Evolutionary conservation across 2,888 invertebrate genomes (phyloP).

Genomic region (Epistrophella euchroma): DNA sequence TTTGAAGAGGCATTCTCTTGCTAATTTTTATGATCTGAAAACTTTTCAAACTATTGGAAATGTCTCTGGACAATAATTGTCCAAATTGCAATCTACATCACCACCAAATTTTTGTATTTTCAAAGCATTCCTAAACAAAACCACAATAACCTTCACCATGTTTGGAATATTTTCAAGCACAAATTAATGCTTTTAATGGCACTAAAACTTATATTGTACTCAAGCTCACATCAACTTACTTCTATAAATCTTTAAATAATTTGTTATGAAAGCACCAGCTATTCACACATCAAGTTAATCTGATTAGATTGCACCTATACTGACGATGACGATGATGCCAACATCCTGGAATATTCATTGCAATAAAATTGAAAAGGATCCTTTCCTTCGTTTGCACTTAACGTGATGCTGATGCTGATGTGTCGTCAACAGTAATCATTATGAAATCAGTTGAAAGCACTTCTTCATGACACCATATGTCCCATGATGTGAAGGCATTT

Average conservation of each 20-base stretch:
- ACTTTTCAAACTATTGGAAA: no score
- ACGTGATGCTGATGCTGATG: slow-evolving; percentile 17
- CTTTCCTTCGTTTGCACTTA: slow-evolving; percentile 43
- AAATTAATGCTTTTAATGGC: no score
- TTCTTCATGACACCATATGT: slow-evolving; percentile 2
- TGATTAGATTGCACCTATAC: slow-evolving; percentile 40
- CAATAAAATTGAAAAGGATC: slow-evolving; percentile 31
- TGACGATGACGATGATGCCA: slow-evolving; percentile 7
- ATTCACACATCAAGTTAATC: slow-evolving; percentile 38
- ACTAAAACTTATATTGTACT: no score
- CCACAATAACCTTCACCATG: not conserved
- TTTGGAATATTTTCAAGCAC: no score
- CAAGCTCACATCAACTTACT: not conserved
- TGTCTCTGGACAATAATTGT: no score
- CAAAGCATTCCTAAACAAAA: no score
- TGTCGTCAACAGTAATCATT: slow-evolving; percentile 36
- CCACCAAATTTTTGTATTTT: no score
- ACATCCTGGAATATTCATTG: slow-evolving; percentile 12
- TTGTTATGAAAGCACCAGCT: slow-evolving; percentile 8
- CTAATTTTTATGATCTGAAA: no score
- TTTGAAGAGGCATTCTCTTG: no score
- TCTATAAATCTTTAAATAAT: not conserved
- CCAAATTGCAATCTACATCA: no score
- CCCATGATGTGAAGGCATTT: not conserved
- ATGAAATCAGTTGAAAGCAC: slow-evolving; percentile 28